Evolutionary conservation across 2,888 invertebrate genomes (phyloP).

Genomic region (Drosophila incognita): DNA sequence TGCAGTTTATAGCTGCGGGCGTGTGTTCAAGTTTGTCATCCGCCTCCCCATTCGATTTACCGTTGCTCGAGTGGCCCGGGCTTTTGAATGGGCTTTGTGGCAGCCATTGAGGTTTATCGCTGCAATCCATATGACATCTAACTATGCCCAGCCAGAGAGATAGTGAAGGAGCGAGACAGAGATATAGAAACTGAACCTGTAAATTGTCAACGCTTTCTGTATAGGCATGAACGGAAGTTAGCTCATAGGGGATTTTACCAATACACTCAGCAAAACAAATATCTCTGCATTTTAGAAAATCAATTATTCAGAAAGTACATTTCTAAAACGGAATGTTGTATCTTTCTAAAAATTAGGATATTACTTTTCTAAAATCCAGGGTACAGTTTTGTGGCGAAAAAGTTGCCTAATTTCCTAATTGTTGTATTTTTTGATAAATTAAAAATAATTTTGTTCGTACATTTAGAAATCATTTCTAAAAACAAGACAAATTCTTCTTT

Average conservation of each 20-base stretch:
- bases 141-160: conserved; percentile 6
- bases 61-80: conserved; percentile 30
- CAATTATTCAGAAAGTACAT: neutral
- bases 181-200: neutral
- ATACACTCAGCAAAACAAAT: neutral
- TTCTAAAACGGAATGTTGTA: neutral
- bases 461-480: neutral
- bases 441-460: too few relatives aligned
- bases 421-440: neutral
- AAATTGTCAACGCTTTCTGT: neutral
- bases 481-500: neutral
- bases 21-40: conserved; percentile 60
- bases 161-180: conserved; percentile 6
- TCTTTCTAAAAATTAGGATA: neutral
- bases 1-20: conserved; percentile 70
- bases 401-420: neutral
- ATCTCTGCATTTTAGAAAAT: neutral
- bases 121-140: conserved; percentile 23
- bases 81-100: conserved; percentile 17
- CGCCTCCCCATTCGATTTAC: conserved; percentile 21
- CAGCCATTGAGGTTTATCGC: conserved; percentile 42
- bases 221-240: neutral
- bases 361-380: neutral
- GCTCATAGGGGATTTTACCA: neutral
- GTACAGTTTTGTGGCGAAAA: neutral